Evolutionary conservation across 1,140 invertebrate species (phyloP).

Genomic region (Lerema accius): DNA sequence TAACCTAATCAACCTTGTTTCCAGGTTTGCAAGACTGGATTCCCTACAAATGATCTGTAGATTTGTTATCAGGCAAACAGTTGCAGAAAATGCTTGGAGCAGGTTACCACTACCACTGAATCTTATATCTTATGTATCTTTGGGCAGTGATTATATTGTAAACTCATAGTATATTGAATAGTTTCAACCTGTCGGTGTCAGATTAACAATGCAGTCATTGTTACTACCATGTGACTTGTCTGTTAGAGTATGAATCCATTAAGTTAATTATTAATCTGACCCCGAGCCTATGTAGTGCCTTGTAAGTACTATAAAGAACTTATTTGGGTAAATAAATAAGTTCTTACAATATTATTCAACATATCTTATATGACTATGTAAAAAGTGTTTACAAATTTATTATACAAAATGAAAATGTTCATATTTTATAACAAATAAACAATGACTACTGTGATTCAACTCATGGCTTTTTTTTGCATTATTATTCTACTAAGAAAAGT

Average conservation of each 20-base stretch:
- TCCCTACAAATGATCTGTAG: conserved; percentile 78
- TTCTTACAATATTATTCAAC: conserved; percentile 43
- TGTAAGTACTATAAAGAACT: conserved; percentile 41
- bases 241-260: too few species aligned
- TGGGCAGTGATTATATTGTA: conserved; percentile 76
- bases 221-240: too few species aligned
- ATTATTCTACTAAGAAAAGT: too few species aligned
- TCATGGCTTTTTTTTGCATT: conserved; percentile 11
- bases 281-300: conserved; percentile 24
- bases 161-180: conserved; percentile 49
- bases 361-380: conserved; percentile 49
- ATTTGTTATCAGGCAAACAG: conserved; percentile 77
- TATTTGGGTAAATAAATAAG: conserved; percentile 43
- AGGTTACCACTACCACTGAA: conserved; percentile 72
- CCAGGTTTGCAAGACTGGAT: conserved; percentile 76
- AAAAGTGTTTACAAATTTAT: conserved; percentile 58
- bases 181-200: not conserved
- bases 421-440: conserved; percentile 55
- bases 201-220: not conserved
- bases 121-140: conserved; percentile 69
- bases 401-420: conserved; percentile 54
- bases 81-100: conserved; percentile 60
- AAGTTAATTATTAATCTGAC: not conserved
- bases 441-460: conserved; percentile 48
- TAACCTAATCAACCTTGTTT: too few species aligned